Base-by-base conservation (phyloP, 2,113 vertebrate species). In the Cinclus mexicanus region DNA sequence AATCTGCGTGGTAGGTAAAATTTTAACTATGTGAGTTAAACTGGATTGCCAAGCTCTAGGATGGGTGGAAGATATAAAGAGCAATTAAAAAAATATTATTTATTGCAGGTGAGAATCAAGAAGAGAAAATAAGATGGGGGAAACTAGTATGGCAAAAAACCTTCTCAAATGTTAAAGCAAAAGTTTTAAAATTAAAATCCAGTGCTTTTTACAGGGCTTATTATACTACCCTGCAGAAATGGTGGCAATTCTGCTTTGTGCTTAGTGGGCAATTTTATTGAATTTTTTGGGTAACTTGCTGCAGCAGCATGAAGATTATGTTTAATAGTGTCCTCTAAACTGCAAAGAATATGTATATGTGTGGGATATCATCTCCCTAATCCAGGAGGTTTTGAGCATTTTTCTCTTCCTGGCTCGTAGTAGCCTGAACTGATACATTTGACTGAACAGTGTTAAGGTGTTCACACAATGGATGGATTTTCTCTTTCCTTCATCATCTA, bases 261-360 rank as follows among this genome's bases (percentile, higher is more conserved):
- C 69, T 83, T 83, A 52, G 28, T 17, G 42, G 52, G 41, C 5
- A 35, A 26, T 70, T 67, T 52, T 26, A 61, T 1, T 89, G 64
- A 57, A 3, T 31, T 65, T 83, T 57, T 57, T 28, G 55, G 37
- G 24, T 57, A 24, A 19, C 18, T 87, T 80, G 29, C 35, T 83
- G 69, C 57, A 37, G 44, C 41, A 26, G 16, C 37, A 11, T 33
- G 8, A 82, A 49, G 57, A 12, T 56, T 35, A 0, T n/a, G 25
- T 93, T 67, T 94, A 35, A 10, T 18, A n/a, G 25, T 0, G 0
- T 86, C 15, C 50, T 46, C 55, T 83, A 31, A 57, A 20, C 33
- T 37, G 9, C 19, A 46, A 82, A 53, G 50, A 49, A 2, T 67
- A 6, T 22, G 5, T 33, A 0, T 26, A 2, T 28, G 4, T 39